Base-by-base conservation (phyloP, 1,140 invertebrate genomes). In the Aphis craccivora region DNA sequence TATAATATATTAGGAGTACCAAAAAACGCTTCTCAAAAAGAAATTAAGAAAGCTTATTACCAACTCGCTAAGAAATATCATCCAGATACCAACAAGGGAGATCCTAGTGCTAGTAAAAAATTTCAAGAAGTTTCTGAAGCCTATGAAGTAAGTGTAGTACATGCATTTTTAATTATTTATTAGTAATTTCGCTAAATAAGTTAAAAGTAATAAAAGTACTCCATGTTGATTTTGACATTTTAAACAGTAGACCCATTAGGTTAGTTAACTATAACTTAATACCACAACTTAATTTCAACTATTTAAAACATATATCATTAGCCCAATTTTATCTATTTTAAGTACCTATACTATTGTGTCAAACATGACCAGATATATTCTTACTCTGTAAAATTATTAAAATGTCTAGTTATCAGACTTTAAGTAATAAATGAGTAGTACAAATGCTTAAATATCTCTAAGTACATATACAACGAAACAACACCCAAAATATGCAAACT, bases 91-190 rank as follows among this genome's bases (percentile, higher is more conserved):
- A 99, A 99, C 95, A 99, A 99, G 95, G 96, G 97, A 94, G 99
- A 99, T 96, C 97, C 98, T 48, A 96, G 98, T 95, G 97, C 99
- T 22, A 96, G 97, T 67, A 98, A 97, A 95, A 99, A 99, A 95
- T 99, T 99, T 95, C 99, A 99, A 95, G 99, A 99, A 96, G 98
- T 98, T 30, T 99, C 99, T 1, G 99, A 99, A 96, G 99, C 99
- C 2, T 99, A 99, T 96, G 99, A 99, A 96, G 98, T 99, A 95
- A 95, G 95, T 51, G 94, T 95, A 86, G 5, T 86, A 14, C 90
- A 51, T 90, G 55, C 48, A 23, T 20, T 67, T 25, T 37, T 55
- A 22, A 55, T n/a, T 51, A 3, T 35, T 86, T 40, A 6, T 30
- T 25, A 43, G 43, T 11, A 1, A 48, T 18, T 48, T 9, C 2